Evolutionary conservation across 1,140 invertebrate genomes (phyloP).

Genomic region (Cydia pomonella): DNA sequence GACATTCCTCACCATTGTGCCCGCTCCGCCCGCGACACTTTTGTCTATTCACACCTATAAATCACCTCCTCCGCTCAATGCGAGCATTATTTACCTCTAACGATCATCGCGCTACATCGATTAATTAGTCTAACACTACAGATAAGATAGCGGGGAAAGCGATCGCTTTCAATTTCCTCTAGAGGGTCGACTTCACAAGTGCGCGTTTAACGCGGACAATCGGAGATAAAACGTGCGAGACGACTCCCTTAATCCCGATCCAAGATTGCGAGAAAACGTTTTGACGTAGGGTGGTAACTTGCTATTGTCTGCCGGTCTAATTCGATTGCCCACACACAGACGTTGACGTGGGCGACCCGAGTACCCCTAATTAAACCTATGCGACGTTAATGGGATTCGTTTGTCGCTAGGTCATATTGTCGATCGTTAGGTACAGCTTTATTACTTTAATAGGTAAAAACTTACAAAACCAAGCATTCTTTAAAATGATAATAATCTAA

Average conservation of each 20-base stretch:
- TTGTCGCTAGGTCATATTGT: conserved; percentile 53
- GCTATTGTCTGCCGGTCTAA: conserved; percentile 72
- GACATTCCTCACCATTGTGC: conserved; percentile 77
- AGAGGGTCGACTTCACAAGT: conserved; percentile 76
- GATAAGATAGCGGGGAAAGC: conserved; percentile 78
- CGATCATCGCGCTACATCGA: conserved; percentile 70
- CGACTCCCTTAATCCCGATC: conserved; percentile 79
- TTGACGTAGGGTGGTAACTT: conserved; percentile 74
- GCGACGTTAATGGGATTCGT: conserved; percentile 64
- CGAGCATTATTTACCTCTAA: conserved; percentile 75
- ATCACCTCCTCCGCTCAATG: conserved; percentile 69
- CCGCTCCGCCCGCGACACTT: conserved; percentile 73
- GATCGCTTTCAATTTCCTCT: conserved; percentile 80
- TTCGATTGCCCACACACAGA: conserved; percentile 66
- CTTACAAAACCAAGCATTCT: conserved; percentile 42
- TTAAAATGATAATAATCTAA: conserved; percentile 36
- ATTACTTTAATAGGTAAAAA: conserved; percentile 41
- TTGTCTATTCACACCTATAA: conserved; percentile 77
- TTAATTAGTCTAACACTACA: conserved; percentile 79
- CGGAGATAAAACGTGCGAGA: conserved; percentile 79
- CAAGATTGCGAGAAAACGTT: conserved; percentile 79
- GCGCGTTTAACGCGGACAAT: conserved; percentile 78
- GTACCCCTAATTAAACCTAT: conserved; percentile 69
- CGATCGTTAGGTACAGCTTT: conserved; percentile 42
- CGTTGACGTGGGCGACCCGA: conserved; percentile 59